A percentile compares a stretch with the other conserved stretches of the same genome.
Evolutionary conservation across 2,888 invertebrate genomes (phyloP).

Genomic region (Eupithecia dodoneata): DNA sequence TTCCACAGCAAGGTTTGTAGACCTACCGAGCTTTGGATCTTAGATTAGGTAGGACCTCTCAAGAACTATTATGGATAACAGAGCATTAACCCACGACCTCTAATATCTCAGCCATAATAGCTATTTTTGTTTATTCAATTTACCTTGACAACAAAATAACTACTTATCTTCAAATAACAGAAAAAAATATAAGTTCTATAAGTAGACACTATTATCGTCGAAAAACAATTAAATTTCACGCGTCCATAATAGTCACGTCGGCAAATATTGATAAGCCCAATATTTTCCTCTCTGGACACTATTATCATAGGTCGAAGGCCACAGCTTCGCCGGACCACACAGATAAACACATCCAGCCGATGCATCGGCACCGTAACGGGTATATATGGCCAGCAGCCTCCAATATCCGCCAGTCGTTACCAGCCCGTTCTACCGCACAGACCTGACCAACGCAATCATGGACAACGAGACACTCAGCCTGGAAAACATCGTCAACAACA

Average conservation of each 20-base stretch:
- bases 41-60: neutral
- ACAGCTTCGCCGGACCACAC: slow-evolving; percentile 61
- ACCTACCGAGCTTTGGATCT: neutral
- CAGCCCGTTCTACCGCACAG: slow-evolving; percentile 46
- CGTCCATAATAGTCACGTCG: slow-evolving; percentile 48
- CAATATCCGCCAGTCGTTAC: slow-evolving; percentile 55
- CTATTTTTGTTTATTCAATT: neutral
- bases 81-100: neutral
- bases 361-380: slow-evolving; percentile 55
- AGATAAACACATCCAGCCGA: slow-evolving; percentile 54
- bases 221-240: slow-evolving; percentile 37
- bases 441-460: slow-evolving; percentile 55
- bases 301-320: slow-evolving; percentile 73
- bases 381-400: slow-evolving; percentile 63
- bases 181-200: neutral
- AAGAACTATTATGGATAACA: neutral
- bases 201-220: slow-evolving; percentile 7
- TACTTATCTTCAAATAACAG: neutral
- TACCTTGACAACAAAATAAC: neutral
- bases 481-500: slow-evolving; percentile 74
- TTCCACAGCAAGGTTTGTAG: neutral
- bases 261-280: slow-evolving; percentile 59
- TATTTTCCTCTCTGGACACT: slow-evolving; percentile 67
- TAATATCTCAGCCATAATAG: neutral
- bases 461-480: slow-evolving; percentile 77